Percentiles rank a stretch among this genome's conserved stretches.
Conservation (phyloP, 2,888 invertebrate genomes). For the Andrena bucephala region DNA sequence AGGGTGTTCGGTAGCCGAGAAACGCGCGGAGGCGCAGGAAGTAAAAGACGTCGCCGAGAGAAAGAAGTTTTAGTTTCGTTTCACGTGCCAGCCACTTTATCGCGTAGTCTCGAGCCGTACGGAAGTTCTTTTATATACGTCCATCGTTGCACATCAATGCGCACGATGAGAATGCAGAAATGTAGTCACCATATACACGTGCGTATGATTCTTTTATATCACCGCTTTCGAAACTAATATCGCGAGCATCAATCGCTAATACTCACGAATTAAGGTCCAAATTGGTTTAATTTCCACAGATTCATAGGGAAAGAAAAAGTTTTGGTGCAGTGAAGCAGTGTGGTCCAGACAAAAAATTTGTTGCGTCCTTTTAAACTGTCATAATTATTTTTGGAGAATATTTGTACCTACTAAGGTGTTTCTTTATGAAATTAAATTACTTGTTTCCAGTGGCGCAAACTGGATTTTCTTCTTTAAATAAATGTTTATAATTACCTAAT, state of each 20-base stretch:
- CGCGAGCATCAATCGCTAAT: not conserved
- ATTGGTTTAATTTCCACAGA: no score
- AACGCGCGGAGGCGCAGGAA: conserved; percentile 41
- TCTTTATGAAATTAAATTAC: no score
- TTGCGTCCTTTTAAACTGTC: no score
- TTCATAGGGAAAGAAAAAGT: no score
- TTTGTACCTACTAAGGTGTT: no score
- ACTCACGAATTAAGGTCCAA: no score
- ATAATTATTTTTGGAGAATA: no score
- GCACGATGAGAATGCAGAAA: conserved; percentile 56
- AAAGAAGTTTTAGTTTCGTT: conserved; percentile 57
- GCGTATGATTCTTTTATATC: not conserved
- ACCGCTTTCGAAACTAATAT: not conserved
- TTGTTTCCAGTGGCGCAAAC: no score
- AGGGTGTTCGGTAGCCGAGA: conserved; percentile 37
- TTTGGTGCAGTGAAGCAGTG: no score
- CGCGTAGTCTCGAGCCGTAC: conserved; percentile 55
- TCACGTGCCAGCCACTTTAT: conserved; percentile 60
- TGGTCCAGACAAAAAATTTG: no score
- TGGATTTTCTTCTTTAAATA: no score
- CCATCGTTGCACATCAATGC: conserved; percentile 38
- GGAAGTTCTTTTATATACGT: conserved; percentile 56
- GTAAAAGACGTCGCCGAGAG: conserved; percentile 22
- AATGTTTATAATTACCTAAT: no score
- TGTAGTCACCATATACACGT: conserved; percentile 2